A percentile compares a stretch with the other conserved stretches of the same genome.
Conservation (phyloP, 2,888 invertebrate genomes). For the Drosophila yooni region DNA sequence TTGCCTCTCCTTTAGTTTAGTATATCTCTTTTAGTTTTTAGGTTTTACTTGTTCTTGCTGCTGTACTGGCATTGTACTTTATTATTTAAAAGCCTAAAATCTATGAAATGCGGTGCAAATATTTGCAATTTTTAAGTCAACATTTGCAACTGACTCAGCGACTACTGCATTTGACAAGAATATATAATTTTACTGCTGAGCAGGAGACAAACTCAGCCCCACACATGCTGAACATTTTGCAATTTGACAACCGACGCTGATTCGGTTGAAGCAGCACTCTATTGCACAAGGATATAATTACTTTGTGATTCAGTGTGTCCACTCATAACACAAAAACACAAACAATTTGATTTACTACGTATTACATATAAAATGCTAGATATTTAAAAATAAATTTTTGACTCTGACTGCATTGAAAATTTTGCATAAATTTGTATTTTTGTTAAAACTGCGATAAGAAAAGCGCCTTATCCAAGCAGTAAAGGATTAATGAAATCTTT, state of each 20-base stretch:
- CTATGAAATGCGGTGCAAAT: slow-evolving; percentile 78
- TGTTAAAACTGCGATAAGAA: not conserved
- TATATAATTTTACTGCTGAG: slow-evolving; percentile 69
- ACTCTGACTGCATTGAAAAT: not conserved
- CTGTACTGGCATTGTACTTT: slow-evolving; percentile 60
- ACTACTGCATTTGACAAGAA: slow-evolving; percentile 74
- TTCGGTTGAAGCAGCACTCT: not conserved
- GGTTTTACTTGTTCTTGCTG: slow-evolving; percentile 19
- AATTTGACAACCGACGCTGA: slow-evolving; percentile 6
- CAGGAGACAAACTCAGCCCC: slow-evolving; percentile 16
- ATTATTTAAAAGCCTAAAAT: slow-evolving; percentile 80
- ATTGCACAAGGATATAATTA: not conserved
- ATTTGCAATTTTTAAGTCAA: slow-evolving; percentile 73
- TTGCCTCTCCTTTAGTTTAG: slow-evolving; percentile 17
- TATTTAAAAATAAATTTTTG: no score
- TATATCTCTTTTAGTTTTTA: slow-evolving; percentile 41
- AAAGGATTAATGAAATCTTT: not conserved
- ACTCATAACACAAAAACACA: not conserved
- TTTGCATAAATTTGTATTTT: accelerated
- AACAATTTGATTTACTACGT: not conserved
- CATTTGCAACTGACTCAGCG: slow-evolving; percentile 71
- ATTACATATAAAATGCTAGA: not conserved
- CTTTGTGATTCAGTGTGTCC: not conserved
- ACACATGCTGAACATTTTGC: slow-evolving; percentile 30
- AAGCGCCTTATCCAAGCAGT: not conserved